A percentile compares a stretch with the other conserved stretches of the same genome.
These are phyloP conservation scores for Psettodes erumei DNA, from an alignment of 2,113 vertebrate species.

Conservation along the genomic window DNA sequence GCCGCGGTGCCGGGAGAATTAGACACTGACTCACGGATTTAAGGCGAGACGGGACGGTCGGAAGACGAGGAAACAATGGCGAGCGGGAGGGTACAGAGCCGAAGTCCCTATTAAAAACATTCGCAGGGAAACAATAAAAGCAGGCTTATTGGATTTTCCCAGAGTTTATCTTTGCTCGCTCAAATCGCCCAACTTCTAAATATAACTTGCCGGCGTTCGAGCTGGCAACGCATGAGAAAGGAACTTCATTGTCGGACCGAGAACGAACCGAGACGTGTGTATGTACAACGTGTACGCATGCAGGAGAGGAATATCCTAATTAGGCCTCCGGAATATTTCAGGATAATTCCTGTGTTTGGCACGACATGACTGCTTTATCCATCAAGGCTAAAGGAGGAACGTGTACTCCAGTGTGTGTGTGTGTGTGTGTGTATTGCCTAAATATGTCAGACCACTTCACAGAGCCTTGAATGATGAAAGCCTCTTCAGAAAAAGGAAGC, in stretches of 20 bases:
- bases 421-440: too few relatives aligned
- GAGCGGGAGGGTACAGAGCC: slow-evolving; percentile 12
- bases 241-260: neutral
- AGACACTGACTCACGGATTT: slow-evolving; percentile 35
- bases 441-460: slow-evolving; percentile 48
- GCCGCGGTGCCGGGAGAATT: slow-evolving; percentile 8
- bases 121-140: slow-evolving; percentile 30
- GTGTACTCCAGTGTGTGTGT: neutral
- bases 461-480: slow-evolving; percentile 26
- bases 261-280: neutral
- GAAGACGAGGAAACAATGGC: neutral
- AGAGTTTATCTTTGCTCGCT: slow-evolving; percentile 27
- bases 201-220: slow-evolving; percentile 12
- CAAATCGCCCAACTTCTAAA: slow-evolving; percentile 30
- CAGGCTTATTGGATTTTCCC: slow-evolving; percentile 29
- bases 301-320: slow-evolving; percentile 44
- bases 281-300: slow-evolving; percentile 12
- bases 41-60: slow-evolving; percentile 10
- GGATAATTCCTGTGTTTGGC: slow-evolving; percentile 28
- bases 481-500: slow-evolving; percentile 28
- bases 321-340: slow-evolving; percentile 36
- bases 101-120: slow-evolving; percentile 32
- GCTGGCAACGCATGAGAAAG: slow-evolving; percentile 30
- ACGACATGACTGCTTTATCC: slow-evolving; percentile 16
- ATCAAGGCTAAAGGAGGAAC: slow-evolving; percentile 26